Evolutionary conservation across 2,888 invertebrate species (phyloP).

Genomic region (Artemia sinica): DNA sequence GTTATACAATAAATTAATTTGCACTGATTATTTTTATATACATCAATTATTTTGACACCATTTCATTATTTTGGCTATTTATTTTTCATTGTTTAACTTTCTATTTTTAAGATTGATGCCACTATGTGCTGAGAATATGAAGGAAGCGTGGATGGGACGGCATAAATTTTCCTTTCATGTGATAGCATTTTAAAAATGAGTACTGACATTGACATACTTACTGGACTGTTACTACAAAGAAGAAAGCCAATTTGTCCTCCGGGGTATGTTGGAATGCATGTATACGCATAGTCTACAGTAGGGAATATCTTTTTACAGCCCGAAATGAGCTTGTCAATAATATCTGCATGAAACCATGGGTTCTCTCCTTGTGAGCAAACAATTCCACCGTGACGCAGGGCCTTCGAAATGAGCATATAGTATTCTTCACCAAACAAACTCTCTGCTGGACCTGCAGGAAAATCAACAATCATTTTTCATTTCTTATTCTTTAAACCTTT

Average conservation of each 20-base stretch:
- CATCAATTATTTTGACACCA: too few relatives aligned
- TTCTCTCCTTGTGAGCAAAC: slow-evolving; percentile 87
- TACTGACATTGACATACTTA: slow-evolving; percentile 30
- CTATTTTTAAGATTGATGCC: too few relatives aligned
- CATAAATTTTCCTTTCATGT: too few relatives aligned
- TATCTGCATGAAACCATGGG: slow-evolving; percentile 48
- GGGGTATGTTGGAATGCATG: slow-evolving; percentile 85
- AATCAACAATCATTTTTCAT: slow-evolving; percentile 7
- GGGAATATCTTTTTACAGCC: slow-evolving; percentile 63
- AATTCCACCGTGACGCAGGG: slow-evolving; percentile 66
- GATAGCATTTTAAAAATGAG: too few relatives aligned
- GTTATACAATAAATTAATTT: too few relatives aligned
- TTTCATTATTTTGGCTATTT: too few relatives aligned
- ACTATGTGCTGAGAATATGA: too few relatives aligned
- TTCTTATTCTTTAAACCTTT: too few relatives aligned
- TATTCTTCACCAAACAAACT: slow-evolving; percentile 60
- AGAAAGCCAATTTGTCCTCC: slow-evolving; percentile 92
- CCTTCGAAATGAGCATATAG: slow-evolving; percentile 62
- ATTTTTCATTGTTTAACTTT: too few relatives aligned
- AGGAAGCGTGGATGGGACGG: too few relatives aligned
- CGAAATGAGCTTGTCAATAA: slow-evolving; percentile 53
- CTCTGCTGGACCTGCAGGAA: slow-evolving; percentile 43
- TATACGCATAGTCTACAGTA: slow-evolving; percentile 56
- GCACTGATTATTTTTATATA: too few relatives aligned
- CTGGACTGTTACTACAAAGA: slow-evolving; percentile 55